Base-by-base conservation (phyloP, 1,140 invertebrate genomes). In the Plutomurus gul region DNA sequence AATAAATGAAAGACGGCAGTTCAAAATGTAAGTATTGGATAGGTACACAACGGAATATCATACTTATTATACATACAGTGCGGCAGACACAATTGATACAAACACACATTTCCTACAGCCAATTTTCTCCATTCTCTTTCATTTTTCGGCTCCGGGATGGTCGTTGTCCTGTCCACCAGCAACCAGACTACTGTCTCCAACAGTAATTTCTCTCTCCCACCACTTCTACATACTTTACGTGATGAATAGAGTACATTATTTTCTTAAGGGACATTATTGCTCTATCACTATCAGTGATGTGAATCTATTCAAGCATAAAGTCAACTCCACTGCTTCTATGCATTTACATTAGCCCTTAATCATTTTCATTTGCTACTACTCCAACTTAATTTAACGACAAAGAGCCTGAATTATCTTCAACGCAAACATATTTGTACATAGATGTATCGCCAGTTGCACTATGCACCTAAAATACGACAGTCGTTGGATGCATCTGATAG, bases 191-290 rank as follows among this genome's bases (percentile, higher is more conserved):
- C n/a, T 43, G 39, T 8, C 39, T 43, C 10, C 39, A 43, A 10
- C 10, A n/a, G 11, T 43, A 13, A n/a, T 3, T 10, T n/a, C 11
- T 43, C 39, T 43, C n/a, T 13, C n/a, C 39, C n/a, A 43, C 39
- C 39, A 65, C 30, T 13, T n/a, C 11, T 65, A 4, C 27, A 30
- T 65, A 18, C 27, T 65, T 65, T 65, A 25, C 16, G 11, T 13
- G 27, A 33, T 33, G 27, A n/a, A 65, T 33, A n/a, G 36, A n/a
- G 13, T 30, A 33, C 56, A 33, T 65, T 65, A 65, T 65, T 33
- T 16, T n/a, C 56, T 65, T 33, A 33, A 65, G 36, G 56, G 22
- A 65, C 56, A 65, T 65, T 65, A 65, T 65, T 65, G 56, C 25
- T 33, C 27, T 65, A 65, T 65, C 36, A 65, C 56, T 18, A 65